Evolutionary conservation across 2,888 invertebrate genomes (phyloP).

Genomic region (Pammene aurita): DNA sequence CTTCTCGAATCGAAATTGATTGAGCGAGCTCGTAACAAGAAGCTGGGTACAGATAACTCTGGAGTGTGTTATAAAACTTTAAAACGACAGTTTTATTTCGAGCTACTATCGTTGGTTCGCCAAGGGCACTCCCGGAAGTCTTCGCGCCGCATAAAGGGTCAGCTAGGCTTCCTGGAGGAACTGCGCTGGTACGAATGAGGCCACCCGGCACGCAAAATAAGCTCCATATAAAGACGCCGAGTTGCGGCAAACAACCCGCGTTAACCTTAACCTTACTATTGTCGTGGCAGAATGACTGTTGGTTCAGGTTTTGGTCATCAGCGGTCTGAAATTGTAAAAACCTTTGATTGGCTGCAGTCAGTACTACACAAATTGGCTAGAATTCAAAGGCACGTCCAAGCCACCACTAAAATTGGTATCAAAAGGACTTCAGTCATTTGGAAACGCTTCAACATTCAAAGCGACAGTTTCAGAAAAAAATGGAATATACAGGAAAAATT

Average conservation of each 20-base stretch:
- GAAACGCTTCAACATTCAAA: conserved; percentile 22
- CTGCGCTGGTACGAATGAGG: too few species aligned
- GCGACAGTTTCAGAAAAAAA: conserved; percentile 23
- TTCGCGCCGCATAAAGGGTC: too few species aligned
- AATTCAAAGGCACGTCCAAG: conserved; percentile 62
- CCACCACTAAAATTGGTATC: conserved; percentile 54
- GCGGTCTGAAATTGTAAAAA: conserved; percentile 70
- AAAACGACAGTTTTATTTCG: conserved; percentile 33
- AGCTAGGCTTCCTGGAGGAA: too few species aligned
- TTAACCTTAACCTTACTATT: too few species aligned
- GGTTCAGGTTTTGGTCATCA: conserved; percentile 63
- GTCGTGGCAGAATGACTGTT: conserved; percentile 30
- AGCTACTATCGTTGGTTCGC: neutral
- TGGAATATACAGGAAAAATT: conserved; percentile 12
- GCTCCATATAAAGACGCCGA: too few species aligned
- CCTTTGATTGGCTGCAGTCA: conserved; percentile 70
- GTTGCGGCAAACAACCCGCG: too few species aligned
- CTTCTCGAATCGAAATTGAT: conserved; percentile 47
- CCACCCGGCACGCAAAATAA: too few species aligned
- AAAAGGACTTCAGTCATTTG: conserved; percentile 45
- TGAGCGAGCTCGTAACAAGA: conserved; percentile 25
- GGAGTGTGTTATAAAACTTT: conserved; percentile 25
- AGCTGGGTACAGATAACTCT: conserved; percentile 17
- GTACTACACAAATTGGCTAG: conserved; percentile 59
- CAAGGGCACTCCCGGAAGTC: too few species aligned